A percentile compares a stretch with the other conserved stretches of the same genome.
These are phyloP conservation scores for Heliothis subflexa DNA, from an alignment of 1,140 invertebrate genomes.

Conservation along the genomic window DNA sequence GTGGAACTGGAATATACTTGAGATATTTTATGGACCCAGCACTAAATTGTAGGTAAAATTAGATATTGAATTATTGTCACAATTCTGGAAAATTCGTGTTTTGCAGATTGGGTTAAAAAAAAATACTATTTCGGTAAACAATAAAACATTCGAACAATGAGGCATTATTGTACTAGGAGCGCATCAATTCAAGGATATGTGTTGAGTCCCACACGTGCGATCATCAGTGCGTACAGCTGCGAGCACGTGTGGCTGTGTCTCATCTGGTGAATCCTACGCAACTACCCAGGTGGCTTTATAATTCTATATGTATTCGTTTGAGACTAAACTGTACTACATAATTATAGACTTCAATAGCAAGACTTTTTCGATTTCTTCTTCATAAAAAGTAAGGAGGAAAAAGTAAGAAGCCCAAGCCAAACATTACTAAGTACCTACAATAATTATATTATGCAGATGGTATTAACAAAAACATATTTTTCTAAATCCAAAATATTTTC, in stretches of 20 bases:
- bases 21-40: not conserved
- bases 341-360: not conserved
- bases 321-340: slow-evolving; percentile 8
- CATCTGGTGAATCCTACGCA: slow-evolving; percentile 35
- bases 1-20: not conserved
- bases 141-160: slow-evolving; percentile 27
- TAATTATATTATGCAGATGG: no score
- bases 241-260: slow-evolving; percentile 61
- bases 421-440: no score
- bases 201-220: slow-evolving; percentile 60
- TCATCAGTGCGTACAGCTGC: slow-evolving; percentile 59
- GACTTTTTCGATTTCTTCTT: not conserved
- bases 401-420: no score
- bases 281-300: slow-evolving; percentile 45
- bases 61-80: no score
- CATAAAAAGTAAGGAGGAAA: no score
- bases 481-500: slow-evolving; percentile 9
- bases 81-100: not conserved
- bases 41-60: no score
- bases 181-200: slow-evolving; percentile 59
- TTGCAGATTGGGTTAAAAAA: not conserved
- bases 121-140: slow-evolving; percentile 24
- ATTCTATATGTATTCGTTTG: slow-evolving; percentile 21
- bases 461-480: not conserved
- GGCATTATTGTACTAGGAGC: slow-evolving; percentile 52